These are phyloP conservation scores for Acropternis orthonyx DNA, from an alignment of 2,797 vertebrate genomes.

Conservation along the genomic window DNA sequence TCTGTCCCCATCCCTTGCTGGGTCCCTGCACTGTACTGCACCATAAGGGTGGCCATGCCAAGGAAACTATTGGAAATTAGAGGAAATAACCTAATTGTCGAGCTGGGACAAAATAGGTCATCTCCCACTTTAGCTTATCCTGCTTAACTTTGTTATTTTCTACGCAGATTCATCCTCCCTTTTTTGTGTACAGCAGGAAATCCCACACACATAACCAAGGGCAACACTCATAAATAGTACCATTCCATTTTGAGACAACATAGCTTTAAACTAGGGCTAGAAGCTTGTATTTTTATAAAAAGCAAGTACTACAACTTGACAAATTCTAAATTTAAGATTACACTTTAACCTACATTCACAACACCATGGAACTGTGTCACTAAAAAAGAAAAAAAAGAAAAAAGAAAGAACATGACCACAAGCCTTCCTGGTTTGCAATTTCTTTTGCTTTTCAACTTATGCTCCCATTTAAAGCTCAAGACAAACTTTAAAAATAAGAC, in stretches of 20 bases:
- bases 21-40: not conserved
- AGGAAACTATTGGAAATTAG: not conserved
- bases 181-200: not conserved
- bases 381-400: not conserved
- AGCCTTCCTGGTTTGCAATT: not conserved
- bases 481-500: conserved; percentile 14
- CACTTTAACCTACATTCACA: not conserved
- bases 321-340: not conserved
- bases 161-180: not conserved
- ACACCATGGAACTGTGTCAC: not conserved
- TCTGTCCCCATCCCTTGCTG: not conserved
- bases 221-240: not conserved
- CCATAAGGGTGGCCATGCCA: not conserved
- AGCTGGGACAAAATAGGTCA: not conserved
- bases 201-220: not conserved
- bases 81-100: not conserved
- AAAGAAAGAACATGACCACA: not conserved
- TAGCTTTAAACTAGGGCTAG: not conserved
- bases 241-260: not conserved
- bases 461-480: not conserved
- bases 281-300: not conserved
- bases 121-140: not conserved
- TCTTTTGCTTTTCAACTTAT: not conserved
- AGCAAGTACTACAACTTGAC: not conserved
- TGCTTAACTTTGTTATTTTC: not conserved